Conservation (phyloP, 1,140 invertebrate genomes). For the Leptinotarsa lineolata region DNA sequence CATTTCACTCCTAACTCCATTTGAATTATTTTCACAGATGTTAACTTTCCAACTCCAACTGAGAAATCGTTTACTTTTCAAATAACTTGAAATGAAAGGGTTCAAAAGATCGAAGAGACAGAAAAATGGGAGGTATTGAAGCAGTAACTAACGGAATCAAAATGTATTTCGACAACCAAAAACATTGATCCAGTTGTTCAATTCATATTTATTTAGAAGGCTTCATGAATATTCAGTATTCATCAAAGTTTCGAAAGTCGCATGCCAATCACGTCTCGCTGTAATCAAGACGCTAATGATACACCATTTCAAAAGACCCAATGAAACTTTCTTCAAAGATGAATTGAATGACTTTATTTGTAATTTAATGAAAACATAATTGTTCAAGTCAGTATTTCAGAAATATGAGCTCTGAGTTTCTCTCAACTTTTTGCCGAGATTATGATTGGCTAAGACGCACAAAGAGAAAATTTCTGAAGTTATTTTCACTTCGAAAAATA, state of each 20-base stretch:
- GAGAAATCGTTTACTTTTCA: no score
- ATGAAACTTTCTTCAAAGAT: background rate
- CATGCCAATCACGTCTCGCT: slow-evolving; percentile 14
- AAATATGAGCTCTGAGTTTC: background rate
- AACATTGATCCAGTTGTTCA: background rate
- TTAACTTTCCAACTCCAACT: no score
- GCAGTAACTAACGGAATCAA: no score
- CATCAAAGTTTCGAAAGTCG: background rate
- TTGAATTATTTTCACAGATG: no score
- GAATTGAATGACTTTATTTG: slow-evolving; percentile 21
- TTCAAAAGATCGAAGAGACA: no score
- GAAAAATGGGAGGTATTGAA: no score
- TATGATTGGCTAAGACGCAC: no score
- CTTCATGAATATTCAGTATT: slow-evolving; percentile 8
- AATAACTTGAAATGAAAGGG: no score
- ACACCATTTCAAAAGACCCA: slow-evolving; percentile 11
- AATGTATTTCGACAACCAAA: background rate
- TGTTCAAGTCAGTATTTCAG: background rate
- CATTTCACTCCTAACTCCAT: no score
- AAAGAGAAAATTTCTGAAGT: no score
- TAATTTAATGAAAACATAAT: slow-evolving; percentile 5
- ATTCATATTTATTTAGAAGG: background rate
- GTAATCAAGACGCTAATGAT: slow-evolving; percentile 24
- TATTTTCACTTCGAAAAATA: no score
- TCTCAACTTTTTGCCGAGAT: background rate